Base-by-base conservation (phyloP, 2,113 vertebrate genomes). In the Chlorodrepanis virens region DNA sequence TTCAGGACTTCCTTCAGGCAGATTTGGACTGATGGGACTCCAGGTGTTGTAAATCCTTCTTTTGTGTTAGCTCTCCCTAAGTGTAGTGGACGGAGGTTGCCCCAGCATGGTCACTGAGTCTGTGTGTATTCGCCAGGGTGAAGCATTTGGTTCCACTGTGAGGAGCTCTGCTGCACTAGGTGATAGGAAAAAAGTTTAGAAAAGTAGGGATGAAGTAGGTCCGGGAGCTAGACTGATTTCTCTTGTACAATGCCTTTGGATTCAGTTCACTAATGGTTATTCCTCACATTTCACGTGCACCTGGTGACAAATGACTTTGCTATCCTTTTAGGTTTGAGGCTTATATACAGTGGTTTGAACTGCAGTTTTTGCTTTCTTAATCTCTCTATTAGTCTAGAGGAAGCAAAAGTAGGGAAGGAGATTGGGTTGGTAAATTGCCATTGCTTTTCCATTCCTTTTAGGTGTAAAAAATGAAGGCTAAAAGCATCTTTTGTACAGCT, bases 61-160 rank as follows among this genome's bases (percentile, higher is more conserved):
- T 68, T 47, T 20, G 4, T 35, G 16, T 67, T 67, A 24, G 21
- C 23, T 40, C 29, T 83, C 14, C 20, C 20, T 11, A 27, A 54
- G 39, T 11, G 0, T 42, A 59, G 53, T 37, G 21, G 81, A 2
- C 0, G 0, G 86, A 76, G 37, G 13, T 74, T 57, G 33, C 25
- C 31, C 12, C 27, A n/a, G 23, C 28, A 8, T 4, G 12, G 15
- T 59, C 29, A 3, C 33, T 25, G 40, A 35, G 11, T 44, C 27
- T 39, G 13, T 0, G 0, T 27, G 6, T 45, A 2, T 3, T 17
- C 64, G 40, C 18, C 56, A 50, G 47, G 56, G 23, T 4, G 50
- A 53, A 47, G 54, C 39, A 6, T 35, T 59, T 0, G 1, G 28
- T 65, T 77, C 40, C 31, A 39, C 23, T 14, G 1, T 11, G 64